Evolutionary conservation across 1,140 invertebrate genomes (phyloP), one percentile per base, ranked within the genome.

Genomic region (Trissolcus basalis): DNA sequence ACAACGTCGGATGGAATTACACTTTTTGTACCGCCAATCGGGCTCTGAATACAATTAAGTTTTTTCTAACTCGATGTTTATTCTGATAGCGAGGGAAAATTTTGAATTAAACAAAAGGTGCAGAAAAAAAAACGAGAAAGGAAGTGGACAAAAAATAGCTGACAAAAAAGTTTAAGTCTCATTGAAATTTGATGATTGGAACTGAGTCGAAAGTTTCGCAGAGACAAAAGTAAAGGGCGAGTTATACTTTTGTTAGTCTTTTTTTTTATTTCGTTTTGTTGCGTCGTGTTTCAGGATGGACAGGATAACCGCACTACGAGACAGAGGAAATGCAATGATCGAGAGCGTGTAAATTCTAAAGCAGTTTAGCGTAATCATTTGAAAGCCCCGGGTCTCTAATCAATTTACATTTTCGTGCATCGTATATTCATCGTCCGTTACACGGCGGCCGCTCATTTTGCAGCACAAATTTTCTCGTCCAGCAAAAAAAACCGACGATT

Each of bases 281-380:
- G 16, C 48, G 51, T 50, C 54, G 10, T 41, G 53, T 19, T 60
- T 9, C 39, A 54, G 15, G 50, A 58, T 51, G 50, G 47, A 15
- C 53, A 47, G 16, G n/a, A 35, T 39, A 63, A 61, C 54, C 69
- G 11, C 61, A 51, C 39, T 48, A 48, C 49, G 54, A 27, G 19
- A 27, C n/a, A 58, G 53, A 16, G 32, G 69, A 47, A 64, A 59
- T 49, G 11, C 43, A 64, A 65, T n/a, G 51, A 70, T 70, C 58
- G 67, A 50, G 61, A 49, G 19, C 13, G 15, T 45, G 50, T 44
- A 41, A 67, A 56, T 56, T 54, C 19, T n/a, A 35, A 49, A 67
- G 6, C 49, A 45, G 15, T 70, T 61, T 70, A 61, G 32, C 49
- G 32, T 56, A 59, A 55, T 47, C 36, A 59, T 53, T 56, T 60